Evolutionary conservation across 2,113 vertebrate species (phyloP).

Genomic region (Anolis carolinensis): DNA sequence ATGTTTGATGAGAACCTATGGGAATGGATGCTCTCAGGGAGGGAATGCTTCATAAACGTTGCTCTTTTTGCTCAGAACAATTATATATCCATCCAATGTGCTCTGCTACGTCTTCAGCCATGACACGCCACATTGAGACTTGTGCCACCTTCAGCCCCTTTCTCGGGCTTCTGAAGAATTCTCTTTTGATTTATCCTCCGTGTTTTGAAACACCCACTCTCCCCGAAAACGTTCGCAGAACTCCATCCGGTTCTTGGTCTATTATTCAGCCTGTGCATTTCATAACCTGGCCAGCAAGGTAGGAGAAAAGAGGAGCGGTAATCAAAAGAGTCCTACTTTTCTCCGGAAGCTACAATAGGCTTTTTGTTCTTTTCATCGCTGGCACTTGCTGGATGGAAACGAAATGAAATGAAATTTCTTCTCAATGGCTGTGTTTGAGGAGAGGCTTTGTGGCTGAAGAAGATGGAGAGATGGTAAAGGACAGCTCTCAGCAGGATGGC

Average conservation of each 20-base stretch:
- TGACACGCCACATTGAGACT: not conserved
- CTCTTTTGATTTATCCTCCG: not conserved
- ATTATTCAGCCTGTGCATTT: not conserved
- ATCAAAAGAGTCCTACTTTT: slow-evolving; percentile 16
- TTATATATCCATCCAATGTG: no score
- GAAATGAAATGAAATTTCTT: not conserved
- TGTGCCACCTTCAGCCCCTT: not conserved
- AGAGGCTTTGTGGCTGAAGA: not conserved
- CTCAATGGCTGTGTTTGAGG: not conserved
- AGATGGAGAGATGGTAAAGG: not conserved
- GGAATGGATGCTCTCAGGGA: not conserved
- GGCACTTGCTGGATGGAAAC: not conserved
- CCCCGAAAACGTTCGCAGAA: not conserved
- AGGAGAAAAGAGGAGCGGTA: no score
- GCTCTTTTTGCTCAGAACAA: not conserved
- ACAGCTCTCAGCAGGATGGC: not conserved
- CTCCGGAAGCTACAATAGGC: not conserved
- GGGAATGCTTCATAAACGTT: not conserved
- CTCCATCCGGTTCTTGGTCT: not conserved
- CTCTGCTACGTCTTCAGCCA: not conserved
- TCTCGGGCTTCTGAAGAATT: not conserved
- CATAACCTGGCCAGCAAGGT: not conserved
- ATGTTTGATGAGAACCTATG: not conserved
- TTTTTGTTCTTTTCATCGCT: not conserved
- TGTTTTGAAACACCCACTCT: not conserved